Evolutionary conservation across 2,797 vertebrate species (phyloP), one percentile per base, ranked within the genome.

Genomic region (Loriculus beryllinus): DNA sequence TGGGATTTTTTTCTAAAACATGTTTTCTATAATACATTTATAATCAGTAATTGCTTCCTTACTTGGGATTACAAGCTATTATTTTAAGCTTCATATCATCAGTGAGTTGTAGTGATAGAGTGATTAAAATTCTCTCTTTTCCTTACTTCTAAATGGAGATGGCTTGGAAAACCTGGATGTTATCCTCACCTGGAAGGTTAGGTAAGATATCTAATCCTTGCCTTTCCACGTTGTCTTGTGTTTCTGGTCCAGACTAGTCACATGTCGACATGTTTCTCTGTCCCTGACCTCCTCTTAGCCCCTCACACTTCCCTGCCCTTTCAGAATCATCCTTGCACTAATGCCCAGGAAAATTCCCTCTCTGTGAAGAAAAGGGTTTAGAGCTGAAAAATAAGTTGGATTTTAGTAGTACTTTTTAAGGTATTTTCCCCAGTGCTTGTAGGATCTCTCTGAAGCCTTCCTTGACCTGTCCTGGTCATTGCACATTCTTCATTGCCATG

Each of bases 21-120:
- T n/a, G 8, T 54, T 91, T 90, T 89, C 26, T 59, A 5, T 35
- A 62, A 57, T 65, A 28, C 23, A 57, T 67, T 89, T 51, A 5
- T 57, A 69, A 71, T 88, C 77, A 81, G 37, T 39, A 82, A 84
- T 77, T 82, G 16, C 39, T 94, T 90, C 83, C 67, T 90, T 40
- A 23, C 22, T 40, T 59, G 67, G 64, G 59, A 86, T 86, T 95
- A 26, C n/a, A 56, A n/a, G 28, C 6, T 67, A 43, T 82, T 83
- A 49, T 79, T 92, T 86, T 54, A 82, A 86, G 47, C 15, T 57
- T 82, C 43, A 88, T 63, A 86, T 37, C 14, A 33, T 59, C 80
- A 60, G 25, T 54, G 12, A 20, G 13, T 8, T n/a, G 21, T 52
- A 26, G 43, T 13, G 22, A 47, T 14, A 69, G 14, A 75, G 0